Evolutionary conservation across 1,140 invertebrate genomes (phyloP).

Genomic region (Marisa cornuarietis): DNA sequence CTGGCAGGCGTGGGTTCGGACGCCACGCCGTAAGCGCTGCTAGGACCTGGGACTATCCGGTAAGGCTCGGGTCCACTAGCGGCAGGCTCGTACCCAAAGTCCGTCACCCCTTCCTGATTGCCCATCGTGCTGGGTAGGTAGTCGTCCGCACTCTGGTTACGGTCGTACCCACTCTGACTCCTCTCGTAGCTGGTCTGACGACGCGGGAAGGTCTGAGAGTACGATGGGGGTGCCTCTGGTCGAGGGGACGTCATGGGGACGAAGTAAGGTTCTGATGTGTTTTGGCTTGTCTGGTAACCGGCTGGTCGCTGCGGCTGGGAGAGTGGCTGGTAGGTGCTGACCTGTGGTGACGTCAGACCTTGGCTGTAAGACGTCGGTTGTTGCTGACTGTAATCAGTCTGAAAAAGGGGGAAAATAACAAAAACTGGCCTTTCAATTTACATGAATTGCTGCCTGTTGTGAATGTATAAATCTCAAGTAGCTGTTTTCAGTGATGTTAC

Average conservation of each 20-base stretch:
- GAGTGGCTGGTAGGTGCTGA: background rate
- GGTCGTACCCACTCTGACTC: background rate
- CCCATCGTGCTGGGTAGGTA: background rate
- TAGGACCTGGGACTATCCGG: conserved; percentile 16
- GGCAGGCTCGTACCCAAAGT: conserved; percentile 18
- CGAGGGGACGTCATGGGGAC: background rate
- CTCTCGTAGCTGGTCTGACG: conserved; percentile 6
- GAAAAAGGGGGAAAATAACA: too few species aligned
- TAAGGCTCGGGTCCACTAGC: conserved; percentile 7
- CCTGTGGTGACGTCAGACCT: background rate
- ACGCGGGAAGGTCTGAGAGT: conserved; percentile 20
- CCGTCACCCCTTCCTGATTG: conserved; percentile 13
- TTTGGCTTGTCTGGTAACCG: background rate
- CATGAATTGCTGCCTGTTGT: too few species aligned
- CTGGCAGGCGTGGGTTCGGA: conserved; percentile 21
- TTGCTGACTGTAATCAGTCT: conserved; percentile 6
- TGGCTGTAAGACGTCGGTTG: background rate
- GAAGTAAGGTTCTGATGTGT: background rate
- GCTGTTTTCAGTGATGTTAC: too few species aligned
- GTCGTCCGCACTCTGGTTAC: background rate
- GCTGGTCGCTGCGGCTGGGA: background rate
- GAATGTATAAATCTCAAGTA: too few species aligned
- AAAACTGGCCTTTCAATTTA: too few species aligned
- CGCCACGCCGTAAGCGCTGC: background rate
- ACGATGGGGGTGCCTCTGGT: conserved; percentile 13